Evolutionary conservation across 2,888 invertebrate species (phyloP).

Genomic region (Amphipoea lucens): DNA sequence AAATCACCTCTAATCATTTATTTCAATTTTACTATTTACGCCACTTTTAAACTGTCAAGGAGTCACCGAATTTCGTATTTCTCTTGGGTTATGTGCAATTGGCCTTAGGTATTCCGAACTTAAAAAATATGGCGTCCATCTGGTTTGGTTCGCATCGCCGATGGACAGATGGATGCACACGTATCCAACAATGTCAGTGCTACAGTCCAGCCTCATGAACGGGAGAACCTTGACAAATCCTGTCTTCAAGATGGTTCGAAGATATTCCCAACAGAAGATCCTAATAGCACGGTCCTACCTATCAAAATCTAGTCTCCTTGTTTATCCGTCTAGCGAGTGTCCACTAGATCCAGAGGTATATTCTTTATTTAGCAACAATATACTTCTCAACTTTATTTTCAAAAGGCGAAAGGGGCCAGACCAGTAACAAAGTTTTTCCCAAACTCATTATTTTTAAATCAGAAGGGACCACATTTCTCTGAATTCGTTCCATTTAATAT

Average conservation of each 20-base stretch:
- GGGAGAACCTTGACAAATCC: neutral
- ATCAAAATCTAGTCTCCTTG: neutral
- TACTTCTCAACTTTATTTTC: neutral
- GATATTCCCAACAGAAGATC: neutral
- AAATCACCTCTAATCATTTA: neutral
- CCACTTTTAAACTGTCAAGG: neutral
- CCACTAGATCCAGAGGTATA: neutral
- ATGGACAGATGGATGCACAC: neutral
- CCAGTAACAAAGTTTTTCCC: neutral
- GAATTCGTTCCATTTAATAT: neutral
- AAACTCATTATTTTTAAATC: slow-evolving; percentile 24
- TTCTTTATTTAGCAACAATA: neutral
- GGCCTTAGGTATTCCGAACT: neutral
- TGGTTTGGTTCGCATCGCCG: neutral
- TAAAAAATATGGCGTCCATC: neutral
- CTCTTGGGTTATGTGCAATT: neutral
- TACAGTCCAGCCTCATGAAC: neutral
- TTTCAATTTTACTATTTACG: too few species aligned
- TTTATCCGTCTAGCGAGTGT: neutral
- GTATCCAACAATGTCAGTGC: neutral
- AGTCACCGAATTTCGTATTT: neutral
- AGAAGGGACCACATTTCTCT: slow-evolving; percentile 13
- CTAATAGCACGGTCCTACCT: too few species aligned
- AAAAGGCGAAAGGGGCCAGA: neutral
- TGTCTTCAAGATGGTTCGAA: neutral